Evolutionary conservation across 2,888 invertebrate genomes (phyloP).

Genomic region (Lymantria dispar): DNA sequence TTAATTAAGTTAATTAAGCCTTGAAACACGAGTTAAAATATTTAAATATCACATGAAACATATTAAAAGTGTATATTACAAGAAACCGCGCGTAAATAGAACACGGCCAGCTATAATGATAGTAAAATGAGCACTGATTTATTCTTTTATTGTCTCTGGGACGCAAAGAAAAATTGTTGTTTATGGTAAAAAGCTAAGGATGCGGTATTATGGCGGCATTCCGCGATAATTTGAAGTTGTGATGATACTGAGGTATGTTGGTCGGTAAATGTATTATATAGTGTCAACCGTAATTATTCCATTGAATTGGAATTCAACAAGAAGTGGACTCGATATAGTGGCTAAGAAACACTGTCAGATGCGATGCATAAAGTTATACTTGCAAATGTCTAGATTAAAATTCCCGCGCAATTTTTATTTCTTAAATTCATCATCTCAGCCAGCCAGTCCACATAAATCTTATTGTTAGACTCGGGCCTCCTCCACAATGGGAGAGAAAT

Average conservation of each 20-base stretch:
- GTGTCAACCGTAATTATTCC: not conserved
- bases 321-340: no score
- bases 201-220: constrained; percentile 40
- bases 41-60: constrained; percentile 34
- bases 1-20: constrained; percentile 32
- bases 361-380: no score
- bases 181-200: constrained; percentile 29
- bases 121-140: constrained; percentile 58
- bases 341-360: no score
- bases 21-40: constrained; percentile 33
- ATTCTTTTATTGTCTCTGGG: constrained; percentile 42
- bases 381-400: no score
- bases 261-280: not conserved
- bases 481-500: no score
- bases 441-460: no score
- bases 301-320: not conserved
- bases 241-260: constrained; percentile 22
- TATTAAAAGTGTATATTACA: constrained; percentile 27
- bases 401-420: no score
- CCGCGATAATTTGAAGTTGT: constrained; percentile 33
- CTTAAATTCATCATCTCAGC: no score
- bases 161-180: constrained; percentile 35
- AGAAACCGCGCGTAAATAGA: constrained; percentile 31
- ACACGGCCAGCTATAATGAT: constrained; percentile 41
- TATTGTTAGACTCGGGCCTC: no score